phyloP scores from a whole-genome alignment of 2,797 vertebrate genomes.

The Phalanger gymnotis region DNA sequence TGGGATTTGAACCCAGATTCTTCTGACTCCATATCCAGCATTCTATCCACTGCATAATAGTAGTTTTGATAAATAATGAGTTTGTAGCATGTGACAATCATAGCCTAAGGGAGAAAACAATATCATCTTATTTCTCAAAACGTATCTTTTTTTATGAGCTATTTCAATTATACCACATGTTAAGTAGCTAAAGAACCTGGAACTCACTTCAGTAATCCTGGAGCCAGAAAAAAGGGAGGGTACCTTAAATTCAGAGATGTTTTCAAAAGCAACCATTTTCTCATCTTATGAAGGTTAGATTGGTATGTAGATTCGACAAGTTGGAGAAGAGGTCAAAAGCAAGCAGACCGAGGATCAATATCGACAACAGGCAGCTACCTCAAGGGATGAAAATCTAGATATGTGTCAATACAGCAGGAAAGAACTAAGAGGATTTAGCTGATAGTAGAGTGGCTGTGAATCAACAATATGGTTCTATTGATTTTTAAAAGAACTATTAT shows the following conservation, averaged over 20 bases:
- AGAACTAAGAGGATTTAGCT: slow-evolving; percentile 28
- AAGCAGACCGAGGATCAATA: slow-evolving; percentile 40
- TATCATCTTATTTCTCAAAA: neutral
- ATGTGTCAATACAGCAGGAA: neutral
- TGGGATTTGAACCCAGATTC: neutral
- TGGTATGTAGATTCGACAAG: slow-evolving; percentile 22
- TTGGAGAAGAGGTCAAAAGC: slow-evolving; percentile 38
- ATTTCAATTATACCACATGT: neutral
- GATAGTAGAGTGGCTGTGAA: neutral
- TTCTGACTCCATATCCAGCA: neutral
- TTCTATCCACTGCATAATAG: neutral
- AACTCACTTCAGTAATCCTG: neutral
- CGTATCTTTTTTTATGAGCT: neutral
- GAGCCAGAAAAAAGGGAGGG: neutral
- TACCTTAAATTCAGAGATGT: slow-evolving; percentile 3
- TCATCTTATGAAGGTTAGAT: slow-evolving; percentile 21
- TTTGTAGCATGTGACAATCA: neutral
- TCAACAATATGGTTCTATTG: slow-evolving; percentile 15
- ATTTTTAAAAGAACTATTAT: slow-evolving; percentile 40
- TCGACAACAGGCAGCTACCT: slow-evolving; percentile 22
- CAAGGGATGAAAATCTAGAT: slow-evolving; percentile 20
- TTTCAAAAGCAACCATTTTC: slow-evolving; percentile 30
- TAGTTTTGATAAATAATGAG: neutral
- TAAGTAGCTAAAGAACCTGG: neutral
- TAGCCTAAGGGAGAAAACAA: neutral